These are phyloP conservation scores for Carcina quercana DNA, from an alignment of 2,888 invertebrate species.

Conservation along the genomic window DNA sequence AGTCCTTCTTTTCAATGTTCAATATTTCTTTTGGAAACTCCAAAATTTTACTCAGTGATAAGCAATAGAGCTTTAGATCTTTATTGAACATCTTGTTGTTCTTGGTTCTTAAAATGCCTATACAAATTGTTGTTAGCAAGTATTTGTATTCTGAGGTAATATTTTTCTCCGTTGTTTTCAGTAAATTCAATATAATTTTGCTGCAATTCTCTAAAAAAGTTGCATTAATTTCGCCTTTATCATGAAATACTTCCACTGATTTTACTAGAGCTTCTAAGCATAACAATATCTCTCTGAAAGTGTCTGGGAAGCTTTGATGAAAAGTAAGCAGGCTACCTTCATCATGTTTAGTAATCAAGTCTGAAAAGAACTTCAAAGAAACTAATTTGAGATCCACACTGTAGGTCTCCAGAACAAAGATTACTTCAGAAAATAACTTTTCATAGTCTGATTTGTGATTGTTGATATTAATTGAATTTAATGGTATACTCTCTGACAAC, in stretches of 20 bases:
- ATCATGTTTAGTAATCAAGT: slow-evolving; percentile 42
- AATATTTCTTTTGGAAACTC: slow-evolving; percentile 35
- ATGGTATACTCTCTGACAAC: slow-evolving; percentile 48
- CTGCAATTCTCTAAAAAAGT: slow-evolving; percentile 36
- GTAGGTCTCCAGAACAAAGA: slow-evolving; percentile 46
- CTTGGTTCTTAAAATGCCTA: slow-evolving; percentile 32
- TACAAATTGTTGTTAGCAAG: slow-evolving; percentile 34
- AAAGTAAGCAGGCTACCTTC: slow-evolving; percentile 35
- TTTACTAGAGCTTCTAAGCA: slow-evolving; percentile 40
- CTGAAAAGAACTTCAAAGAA: slow-evolving; percentile 45
- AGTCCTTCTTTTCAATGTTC: slow-evolving; percentile 35
- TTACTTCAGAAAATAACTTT: slow-evolving; percentile 30
- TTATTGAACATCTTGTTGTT: slow-evolving; percentile 33
- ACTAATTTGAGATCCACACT: slow-evolving; percentile 49
- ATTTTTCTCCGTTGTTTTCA: slow-evolving; percentile 25
- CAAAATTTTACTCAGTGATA: slow-evolving; percentile 35
- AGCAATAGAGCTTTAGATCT: slow-evolving; percentile 40
- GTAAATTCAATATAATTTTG: slow-evolving; percentile 27
- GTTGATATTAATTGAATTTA: slow-evolving; percentile 38
- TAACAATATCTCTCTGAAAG: slow-evolving; percentile 32
- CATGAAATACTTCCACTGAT: slow-evolving; percentile 37
- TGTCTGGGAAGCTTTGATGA: slow-evolving; percentile 30
- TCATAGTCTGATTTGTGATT: slow-evolving; percentile 27
- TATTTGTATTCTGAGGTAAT: slow-evolving; percentile 23
- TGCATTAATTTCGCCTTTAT: slow-evolving; percentile 41